Conservation (phyloP, 2,888 invertebrate genomes). For the Hyposoter didymator region DNA sequence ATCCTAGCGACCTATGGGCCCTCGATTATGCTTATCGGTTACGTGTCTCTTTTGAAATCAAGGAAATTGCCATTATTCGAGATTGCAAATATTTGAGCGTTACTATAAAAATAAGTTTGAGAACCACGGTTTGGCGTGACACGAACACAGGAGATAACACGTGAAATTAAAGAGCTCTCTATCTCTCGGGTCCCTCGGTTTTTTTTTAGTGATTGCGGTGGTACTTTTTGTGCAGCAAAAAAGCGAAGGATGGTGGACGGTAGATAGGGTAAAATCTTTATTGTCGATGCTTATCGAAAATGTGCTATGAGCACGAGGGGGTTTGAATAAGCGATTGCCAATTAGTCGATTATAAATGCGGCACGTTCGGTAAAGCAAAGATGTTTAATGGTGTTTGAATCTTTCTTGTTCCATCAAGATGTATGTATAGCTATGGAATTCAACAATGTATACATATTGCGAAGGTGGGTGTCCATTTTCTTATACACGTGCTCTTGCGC, state of each 20-base stretch:
- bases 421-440: conserved; percentile 1
- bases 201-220: conserved; percentile 4
- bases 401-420: conserved; percentile 8
- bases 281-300: conserved; percentile 69
- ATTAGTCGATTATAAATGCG: conserved; percentile 72
- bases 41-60: neutral
- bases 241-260: conserved; percentile 47
- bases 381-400: conserved; percentile 64
- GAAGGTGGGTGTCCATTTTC: conserved; percentile 58
- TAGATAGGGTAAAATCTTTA: conserved; percentile 62
- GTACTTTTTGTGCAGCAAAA: conserved; percentile 21
- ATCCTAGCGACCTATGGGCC: neutral
- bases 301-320: conserved; percentile 57
- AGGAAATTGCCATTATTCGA: neutral
- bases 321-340: conserved; percentile 72
- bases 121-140: conserved; percentile 52
- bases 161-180: conserved; percentile 34
- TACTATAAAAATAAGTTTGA: conserved; percentile 15
- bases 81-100: neutral
- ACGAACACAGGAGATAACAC: conserved; percentile 36
- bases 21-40: neutral
- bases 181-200: neutral
- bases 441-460: conserved; percentile 4
- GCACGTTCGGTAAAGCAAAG: conserved; percentile 59
- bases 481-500: conserved; percentile 62